A percentile compares a stretch with the other conserved stretches of the same genome.
Evolutionary conservation across 2,888 invertebrate genomes (phyloP).

Genomic region (Timema podura): DNA sequence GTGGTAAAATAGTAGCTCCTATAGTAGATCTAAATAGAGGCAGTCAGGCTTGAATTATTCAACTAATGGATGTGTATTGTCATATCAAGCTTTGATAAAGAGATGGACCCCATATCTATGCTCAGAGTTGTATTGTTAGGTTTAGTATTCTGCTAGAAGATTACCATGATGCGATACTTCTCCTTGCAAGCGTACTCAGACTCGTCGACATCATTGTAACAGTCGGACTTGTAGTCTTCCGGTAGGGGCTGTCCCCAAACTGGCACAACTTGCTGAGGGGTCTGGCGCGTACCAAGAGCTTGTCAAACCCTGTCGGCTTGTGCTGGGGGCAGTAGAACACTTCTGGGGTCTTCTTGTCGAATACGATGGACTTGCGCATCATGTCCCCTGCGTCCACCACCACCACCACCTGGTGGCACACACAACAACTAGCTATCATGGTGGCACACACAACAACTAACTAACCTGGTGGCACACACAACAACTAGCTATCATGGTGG

Average conservation of each 20-base stretch:
- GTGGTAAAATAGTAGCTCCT: no score
- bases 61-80: no score
- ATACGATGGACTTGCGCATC: constrained; percentile 73
- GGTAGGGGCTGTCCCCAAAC: constrained; percentile 66
- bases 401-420: constrained; percentile 28
- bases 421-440: neutral
- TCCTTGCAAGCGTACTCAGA: constrained; percentile 76
- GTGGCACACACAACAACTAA: no score
- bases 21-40: no score
- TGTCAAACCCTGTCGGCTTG: constrained; percentile 70
- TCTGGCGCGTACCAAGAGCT: constrained; percentile 64
- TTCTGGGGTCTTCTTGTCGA: constrained; percentile 73
- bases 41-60: no score
- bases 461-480: neutral
- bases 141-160: no score
- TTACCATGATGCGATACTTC: constrained; percentile 74
- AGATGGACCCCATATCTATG: no score
- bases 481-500: no score
- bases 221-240: constrained; percentile 70
- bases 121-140: no score
- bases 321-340: constrained; percentile 76
- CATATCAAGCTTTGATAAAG: no score
- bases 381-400: constrained; percentile 57
- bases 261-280: constrained; percentile 70
- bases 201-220: constrained; percentile 76